phyloP scores from a whole-genome alignment of 2,888 invertebrate genomes.

The Cerceris rybyensis region DNA sequence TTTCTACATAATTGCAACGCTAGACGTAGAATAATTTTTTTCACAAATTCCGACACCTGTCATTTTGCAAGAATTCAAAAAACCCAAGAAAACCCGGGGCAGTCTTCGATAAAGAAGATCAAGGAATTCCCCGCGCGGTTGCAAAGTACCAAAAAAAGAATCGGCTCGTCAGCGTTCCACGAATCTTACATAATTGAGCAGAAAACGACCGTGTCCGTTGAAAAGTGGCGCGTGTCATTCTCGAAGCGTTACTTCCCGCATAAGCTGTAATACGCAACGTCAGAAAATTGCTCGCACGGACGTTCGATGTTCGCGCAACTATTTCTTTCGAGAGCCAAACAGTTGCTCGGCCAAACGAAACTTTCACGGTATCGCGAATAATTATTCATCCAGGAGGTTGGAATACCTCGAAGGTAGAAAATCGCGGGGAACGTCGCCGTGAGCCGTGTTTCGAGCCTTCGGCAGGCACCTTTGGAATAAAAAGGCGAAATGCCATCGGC shows the following conservation, averaged over 20 bases:
- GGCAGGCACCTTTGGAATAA: constrained; percentile 6
- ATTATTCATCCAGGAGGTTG: constrained; percentile 50
- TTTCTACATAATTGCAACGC: no score
- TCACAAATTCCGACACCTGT: no score
- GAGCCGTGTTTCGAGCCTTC: neutral
- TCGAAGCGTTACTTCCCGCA: constrained; percentile 28
- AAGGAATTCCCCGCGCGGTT: no score
- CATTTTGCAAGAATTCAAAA: no score
- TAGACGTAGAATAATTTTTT: no score
- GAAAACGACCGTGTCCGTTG: neutral
- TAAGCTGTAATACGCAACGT: neutral
- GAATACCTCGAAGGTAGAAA: constrained; percentile 46
- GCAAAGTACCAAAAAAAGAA: no score
- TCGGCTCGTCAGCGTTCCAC: no score
- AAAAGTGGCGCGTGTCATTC: neutral
- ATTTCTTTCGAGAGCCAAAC: neutral
- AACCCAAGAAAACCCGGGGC: no score
- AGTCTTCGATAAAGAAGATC: no score
- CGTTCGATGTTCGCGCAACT: constrained; percentile 31
- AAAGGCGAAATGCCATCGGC: constrained; percentile 52
- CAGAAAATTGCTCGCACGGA: neutral
- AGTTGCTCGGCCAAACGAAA: constrained; percentile 19
- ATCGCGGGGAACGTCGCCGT: constrained; percentile 22
- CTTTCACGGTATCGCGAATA: constrained; percentile 63
- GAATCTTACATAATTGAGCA: no score